These are phyloP conservation scores for Pollenia amentaria DNA, from an alignment of 2,888 invertebrate species.

Conservation along the genomic window DNA sequence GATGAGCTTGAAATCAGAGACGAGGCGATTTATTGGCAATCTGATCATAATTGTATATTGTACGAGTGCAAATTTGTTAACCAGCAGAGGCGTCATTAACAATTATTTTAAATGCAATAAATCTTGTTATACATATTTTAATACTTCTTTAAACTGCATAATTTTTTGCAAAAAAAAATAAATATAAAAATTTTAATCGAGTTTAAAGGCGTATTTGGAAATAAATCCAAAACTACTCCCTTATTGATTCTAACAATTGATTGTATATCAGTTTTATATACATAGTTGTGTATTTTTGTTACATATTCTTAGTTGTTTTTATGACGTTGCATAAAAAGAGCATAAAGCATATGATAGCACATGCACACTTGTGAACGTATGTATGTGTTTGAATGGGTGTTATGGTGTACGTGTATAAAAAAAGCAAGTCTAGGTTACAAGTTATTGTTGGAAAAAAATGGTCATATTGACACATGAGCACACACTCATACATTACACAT, in stretches of 20 bases:
- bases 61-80: neutral
- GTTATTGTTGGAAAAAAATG: constrained; percentile 32
- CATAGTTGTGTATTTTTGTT: neutral
- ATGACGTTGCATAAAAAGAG: constrained; percentile 10
- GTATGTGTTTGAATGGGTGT: neutral
- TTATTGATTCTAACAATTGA: constrained; percentile 17
- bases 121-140: neutral
- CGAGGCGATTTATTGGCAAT: constrained; percentile 71
- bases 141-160: neutral
- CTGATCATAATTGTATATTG: constrained; percentile 58
- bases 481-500: neutral
- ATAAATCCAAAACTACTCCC: constrained; percentile 10
- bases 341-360: constrained; percentile 4
- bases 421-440: constrained; percentile 60
- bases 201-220: neutral
- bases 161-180: too few relatives aligned
- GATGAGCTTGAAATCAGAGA: constrained; percentile 54
- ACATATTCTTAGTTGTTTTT: neutral
- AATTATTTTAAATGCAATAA: neutral
- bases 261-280: constrained; percentile 21
- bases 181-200: neutral
- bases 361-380: neutral
- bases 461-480: constrained; percentile 18
- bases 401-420: constrained; percentile 9
- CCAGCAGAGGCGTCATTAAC: constrained; percentile 8